phyloP scores from a whole-genome alignment of 2,888 invertebrate species.

The Phortica magna region DNA sequence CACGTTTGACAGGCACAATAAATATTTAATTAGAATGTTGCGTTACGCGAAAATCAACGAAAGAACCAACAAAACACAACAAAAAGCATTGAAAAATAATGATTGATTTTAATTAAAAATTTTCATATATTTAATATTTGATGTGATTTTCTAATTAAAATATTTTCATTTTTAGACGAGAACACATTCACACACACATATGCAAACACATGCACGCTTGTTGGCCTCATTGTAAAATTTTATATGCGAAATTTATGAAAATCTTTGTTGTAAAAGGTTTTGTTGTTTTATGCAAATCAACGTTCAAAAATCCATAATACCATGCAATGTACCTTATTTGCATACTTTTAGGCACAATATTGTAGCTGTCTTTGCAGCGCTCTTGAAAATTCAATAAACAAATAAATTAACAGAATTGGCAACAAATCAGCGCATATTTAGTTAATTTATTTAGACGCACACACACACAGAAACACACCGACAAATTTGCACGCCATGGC shows the following conservation, averaged over 20 bases:
- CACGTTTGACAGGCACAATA: neutral
- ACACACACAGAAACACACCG: neutral
- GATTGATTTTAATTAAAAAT: slow-evolving; percentile 14
- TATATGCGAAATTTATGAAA: neutral
- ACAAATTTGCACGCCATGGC: neutral
- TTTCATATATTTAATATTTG: neutral
- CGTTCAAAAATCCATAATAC: neutral
- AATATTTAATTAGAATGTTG: neutral
- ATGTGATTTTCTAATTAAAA: slow-evolving; percentile 19
- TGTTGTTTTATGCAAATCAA: slow-evolving; percentile 9
- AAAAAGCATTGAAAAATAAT: neutral
- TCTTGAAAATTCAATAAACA: slow-evolving; percentile 55
- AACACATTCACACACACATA: neutral
- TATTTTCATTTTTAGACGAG: neutral
- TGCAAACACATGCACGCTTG: neutral
- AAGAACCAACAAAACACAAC: neutral
- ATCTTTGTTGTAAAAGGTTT: neutral
- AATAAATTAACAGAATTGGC: slow-evolving; percentile 62
- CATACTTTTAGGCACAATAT: slow-evolving; percentile 9
- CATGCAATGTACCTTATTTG: neutral
- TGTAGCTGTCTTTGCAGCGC: neutral
- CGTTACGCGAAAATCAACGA: neutral
- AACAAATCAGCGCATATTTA: slow-evolving; percentile 59
- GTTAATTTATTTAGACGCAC: slow-evolving; percentile 54
- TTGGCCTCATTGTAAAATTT: neutral